Percentiles rank a stretch among this genome's conserved stretches.
phyloP scores from a whole-genome alignment of 2,113 vertebrate genomes.

The Aix galericulata region DNA sequence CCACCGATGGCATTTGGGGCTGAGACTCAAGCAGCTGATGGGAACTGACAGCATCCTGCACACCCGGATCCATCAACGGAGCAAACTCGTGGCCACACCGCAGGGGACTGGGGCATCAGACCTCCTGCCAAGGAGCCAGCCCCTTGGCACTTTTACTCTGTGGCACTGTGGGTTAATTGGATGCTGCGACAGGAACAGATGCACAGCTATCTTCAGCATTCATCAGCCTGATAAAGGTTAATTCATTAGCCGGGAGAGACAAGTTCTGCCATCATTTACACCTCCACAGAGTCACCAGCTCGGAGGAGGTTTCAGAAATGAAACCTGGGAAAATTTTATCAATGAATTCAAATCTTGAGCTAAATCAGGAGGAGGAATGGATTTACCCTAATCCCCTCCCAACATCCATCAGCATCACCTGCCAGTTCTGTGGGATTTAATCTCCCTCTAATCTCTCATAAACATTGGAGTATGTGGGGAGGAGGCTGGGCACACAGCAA shows the following conservation, averaged over 20 bases:
- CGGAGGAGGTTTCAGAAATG: neutral
- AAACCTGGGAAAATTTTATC: constrained; percentile 22
- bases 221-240: neutral
- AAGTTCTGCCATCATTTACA: neutral
- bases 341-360: constrained; percentile 46
- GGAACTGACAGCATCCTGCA: neutral
- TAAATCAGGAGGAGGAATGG: constrained; percentile 27
- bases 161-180: neutral
- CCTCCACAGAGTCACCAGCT: neutral
- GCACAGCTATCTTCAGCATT: neutral
- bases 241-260: neutral
- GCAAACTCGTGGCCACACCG: neutral
- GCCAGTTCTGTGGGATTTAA: constrained; percentile 42
- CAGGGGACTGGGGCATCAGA: neutral
- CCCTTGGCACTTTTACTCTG: neutral
- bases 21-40: neutral
- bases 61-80: rapidly evolving
- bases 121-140: neutral
- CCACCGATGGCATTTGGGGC: neutral
- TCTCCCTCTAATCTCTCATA: constrained; percentile 26
- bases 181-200: neutral
- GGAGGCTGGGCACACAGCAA: neutral
- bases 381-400: constrained; percentile 46
- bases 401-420: constrained; percentile 52
- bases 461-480: neutral